Base-by-base conservation (phyloP, 2,888 invertebrate genomes). In the Tinea trinotella region DNA sequence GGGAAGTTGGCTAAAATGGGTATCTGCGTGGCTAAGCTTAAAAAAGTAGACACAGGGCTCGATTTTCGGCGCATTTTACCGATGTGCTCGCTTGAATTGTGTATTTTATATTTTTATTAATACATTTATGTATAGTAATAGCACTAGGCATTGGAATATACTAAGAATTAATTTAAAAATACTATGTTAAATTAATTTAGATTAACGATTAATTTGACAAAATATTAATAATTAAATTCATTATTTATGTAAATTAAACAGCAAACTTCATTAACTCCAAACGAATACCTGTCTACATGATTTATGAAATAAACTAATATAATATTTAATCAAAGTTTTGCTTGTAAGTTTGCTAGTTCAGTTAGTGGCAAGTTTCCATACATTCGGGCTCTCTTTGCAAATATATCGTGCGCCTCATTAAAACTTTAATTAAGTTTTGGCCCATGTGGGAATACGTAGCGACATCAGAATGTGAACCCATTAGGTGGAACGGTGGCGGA, bases 361-460 rank as follows among this genome's bases (percentile, higher is more conserved):
- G 20, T 19, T 40, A 9, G 40, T n/a, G 40, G 19, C 40, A 13
- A 20, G 40, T 35, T 53, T 53, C 53, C 44, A 36, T 36, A 53
- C 36, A 50, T 20, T 36, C 40, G 18, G 19, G 53, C 19, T 22
- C 53, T 53, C 53, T 53, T 36, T 53, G 53, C 53, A 53, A 53
- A 53, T 53, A 71, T 70, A 68, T 67, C 61, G 66, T 65, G 61
- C 58, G 66, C 63, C 71, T 76, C 74, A 78, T 79, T 77, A 76
- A 75, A 80, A 80, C 70, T 80, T 80, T 78, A 80, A 79, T 81
- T 77, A 79, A 80, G 74, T 79, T 79, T 68, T 65, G 62, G 63
- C 65, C 62, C 71, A 61, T 62, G 56, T 62, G 68, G 63, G 68
- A 72, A 66, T 68, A 24, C n/a, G 50, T 19, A 19, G 50, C 52